Conservation (phyloP, 1,140 invertebrate genomes). For the Macrocentrus cingulum region DNA sequence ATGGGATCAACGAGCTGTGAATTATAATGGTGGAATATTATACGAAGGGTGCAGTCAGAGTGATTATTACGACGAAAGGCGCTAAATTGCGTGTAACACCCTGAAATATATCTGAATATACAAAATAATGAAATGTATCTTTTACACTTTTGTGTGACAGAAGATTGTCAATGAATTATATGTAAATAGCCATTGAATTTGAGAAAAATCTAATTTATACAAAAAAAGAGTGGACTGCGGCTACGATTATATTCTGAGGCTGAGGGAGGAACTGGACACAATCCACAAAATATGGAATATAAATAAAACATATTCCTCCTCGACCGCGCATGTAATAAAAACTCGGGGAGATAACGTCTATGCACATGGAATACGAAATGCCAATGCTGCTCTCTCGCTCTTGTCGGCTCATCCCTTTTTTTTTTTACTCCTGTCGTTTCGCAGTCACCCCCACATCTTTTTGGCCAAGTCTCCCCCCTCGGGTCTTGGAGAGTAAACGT, state of each 20-base stretch:
- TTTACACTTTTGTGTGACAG: too few species aligned
- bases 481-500: constrained; percentile 34
- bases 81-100: constrained; percentile 54
- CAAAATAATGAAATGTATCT: too few species aligned
- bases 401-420: constrained; percentile 21
- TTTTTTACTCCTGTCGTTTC: neutral
- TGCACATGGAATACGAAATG: constrained; percentile 58
- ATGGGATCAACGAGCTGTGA: constrained; percentile 39
- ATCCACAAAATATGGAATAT: constrained; percentile 57
- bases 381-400: constrained; percentile 23
- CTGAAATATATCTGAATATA: constrained; percentile 30
- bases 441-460: neutral
- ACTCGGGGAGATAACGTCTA: constrained; percentile 58
- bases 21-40: constrained; percentile 49
- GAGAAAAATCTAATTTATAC: too few species aligned
- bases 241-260: too few species aligned
- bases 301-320: constrained; percentile 58
- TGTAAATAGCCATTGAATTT: too few species aligned
- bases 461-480: constrained; percentile 28
- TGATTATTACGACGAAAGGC: constrained; percentile 48
- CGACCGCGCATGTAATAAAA: constrained; percentile 55
- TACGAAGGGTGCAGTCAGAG: constrained; percentile 37
- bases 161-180: too few species aligned
- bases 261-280: constrained; percentile 29
- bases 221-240: too few species aligned